Conservation (phyloP, 2,888 invertebrate genomes). For the Chrysina gloriosa region DNA sequence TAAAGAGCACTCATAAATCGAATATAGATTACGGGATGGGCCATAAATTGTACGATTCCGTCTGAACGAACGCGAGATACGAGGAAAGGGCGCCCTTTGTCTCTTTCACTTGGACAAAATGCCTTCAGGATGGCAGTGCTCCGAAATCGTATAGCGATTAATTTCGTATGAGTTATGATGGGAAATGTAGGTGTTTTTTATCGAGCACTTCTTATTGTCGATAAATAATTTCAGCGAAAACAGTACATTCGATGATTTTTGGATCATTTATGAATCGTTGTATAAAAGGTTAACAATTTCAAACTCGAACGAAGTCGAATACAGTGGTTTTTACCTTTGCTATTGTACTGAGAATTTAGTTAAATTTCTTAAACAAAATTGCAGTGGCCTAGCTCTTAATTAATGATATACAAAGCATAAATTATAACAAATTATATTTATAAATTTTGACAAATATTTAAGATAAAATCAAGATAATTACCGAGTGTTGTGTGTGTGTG, state of each 20-base stretch:
- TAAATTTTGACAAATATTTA: too few species aligned
- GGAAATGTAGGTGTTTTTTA: not conserved
- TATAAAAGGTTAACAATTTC: too few species aligned
- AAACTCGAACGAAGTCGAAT: too few species aligned
- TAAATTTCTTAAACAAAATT: too few species aligned
- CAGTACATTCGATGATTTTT: not conserved
- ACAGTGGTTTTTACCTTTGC: too few species aligned
- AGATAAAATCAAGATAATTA: too few species aligned
- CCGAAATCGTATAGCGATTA: not conserved
- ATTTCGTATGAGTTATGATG: slow-evolving; percentile 11
- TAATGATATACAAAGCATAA: too few species aligned
- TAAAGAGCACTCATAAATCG: slow-evolving; percentile 19
- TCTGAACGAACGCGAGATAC: slow-evolving; percentile 21
- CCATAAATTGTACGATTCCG: slow-evolving; percentile 21
- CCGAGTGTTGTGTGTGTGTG: too few species aligned
- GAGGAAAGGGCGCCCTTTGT: not conserved
- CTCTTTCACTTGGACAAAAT: slow-evolving; percentile 22
- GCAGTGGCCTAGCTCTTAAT: too few species aligned
- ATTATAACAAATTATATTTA: too few species aligned
- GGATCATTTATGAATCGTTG: too few species aligned
- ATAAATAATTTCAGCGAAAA: not conserved
- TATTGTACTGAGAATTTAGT: too few species aligned
- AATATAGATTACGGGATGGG: slow-evolving; percentile 14
- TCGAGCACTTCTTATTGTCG: not conserved
- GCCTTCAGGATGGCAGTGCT: not conserved